Evolutionary conservation across 2,888 invertebrate species (phyloP).

Genomic region (Teleogryllus oceanicus): DNA sequence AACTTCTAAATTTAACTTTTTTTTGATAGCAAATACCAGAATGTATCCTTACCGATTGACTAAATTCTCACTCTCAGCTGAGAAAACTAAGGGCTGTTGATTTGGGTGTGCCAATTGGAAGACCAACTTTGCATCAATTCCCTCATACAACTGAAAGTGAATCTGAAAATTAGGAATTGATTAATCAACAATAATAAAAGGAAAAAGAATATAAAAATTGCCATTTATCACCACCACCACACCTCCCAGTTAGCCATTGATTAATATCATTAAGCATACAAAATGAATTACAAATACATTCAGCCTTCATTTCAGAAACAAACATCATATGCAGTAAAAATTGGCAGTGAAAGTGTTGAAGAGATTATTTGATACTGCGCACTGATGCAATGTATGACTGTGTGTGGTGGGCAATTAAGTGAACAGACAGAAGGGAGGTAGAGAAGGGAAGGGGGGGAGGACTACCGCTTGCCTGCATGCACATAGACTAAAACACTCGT

Average conservation of each 20-base stretch:
- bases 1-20: not conserved
- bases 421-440: too few relatives aligned
- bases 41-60: constrained; percentile 45
- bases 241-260: not conserved
- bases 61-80: constrained; percentile 46
- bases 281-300: not conserved
- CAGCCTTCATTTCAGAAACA: not conserved
- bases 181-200: not conserved
- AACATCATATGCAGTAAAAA: not conserved
- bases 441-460: too few relatives aligned
- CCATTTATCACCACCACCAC: too few relatives aligned
- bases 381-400: too few relatives aligned
- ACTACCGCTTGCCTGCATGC: too few relatives aligned
- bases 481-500: too few relatives aligned
- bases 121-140: constrained; percentile 47
- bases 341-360: not conserved
- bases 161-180: constrained; percentile 26
- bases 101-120: constrained; percentile 52
- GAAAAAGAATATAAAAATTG: not conserved
- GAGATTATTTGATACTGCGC: not conserved
- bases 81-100: constrained; percentile 49
- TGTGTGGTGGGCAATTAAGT: too few relatives aligned
- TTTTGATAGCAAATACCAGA: not conserved
- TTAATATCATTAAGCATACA: not conserved
- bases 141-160: constrained; percentile 41